Conservation (phyloP, 2,113 vertebrate genomes). For the Cryptomyrus ogoouensis region DNA sequence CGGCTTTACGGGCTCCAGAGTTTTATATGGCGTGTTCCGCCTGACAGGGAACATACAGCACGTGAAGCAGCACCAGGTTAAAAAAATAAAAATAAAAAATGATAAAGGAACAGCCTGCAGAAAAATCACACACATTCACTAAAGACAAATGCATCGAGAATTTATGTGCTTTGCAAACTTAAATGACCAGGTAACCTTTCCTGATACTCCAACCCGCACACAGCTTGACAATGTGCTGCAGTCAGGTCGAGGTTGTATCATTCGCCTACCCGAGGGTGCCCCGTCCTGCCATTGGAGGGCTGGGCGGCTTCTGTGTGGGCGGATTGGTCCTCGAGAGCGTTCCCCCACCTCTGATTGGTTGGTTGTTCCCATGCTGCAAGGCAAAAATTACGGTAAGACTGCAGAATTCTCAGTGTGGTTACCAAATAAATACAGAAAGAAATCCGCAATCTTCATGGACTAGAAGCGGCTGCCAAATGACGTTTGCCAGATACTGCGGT, state of each 20-base stretch:
- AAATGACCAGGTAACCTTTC: background rate
- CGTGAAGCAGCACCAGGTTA: background rate
- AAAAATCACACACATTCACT: background rate
- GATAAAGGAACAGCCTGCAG: background rate
- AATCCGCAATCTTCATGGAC: conserved; percentile 4
- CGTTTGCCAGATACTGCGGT: conserved; percentile 39
- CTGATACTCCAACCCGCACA: background rate
- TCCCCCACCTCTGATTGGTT: conserved; percentile 79
- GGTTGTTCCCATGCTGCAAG: conserved; percentile 93
- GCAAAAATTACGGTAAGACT: background rate
- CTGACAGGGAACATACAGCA: conserved; percentile 48
- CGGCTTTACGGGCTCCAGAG: conserved; percentile 93
- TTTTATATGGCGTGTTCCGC: conserved; percentile 92
- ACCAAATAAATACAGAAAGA: background rate
- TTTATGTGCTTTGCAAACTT: background rate
- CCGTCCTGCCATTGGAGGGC: conserved; percentile 91
- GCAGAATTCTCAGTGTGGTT: background rate
- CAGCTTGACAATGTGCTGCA: background rate
- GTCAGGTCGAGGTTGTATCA: background rate
- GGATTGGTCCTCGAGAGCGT: conserved; percentile 97
- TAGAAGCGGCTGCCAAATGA: conserved; percentile 11
- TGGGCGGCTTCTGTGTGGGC: conserved; percentile 96
- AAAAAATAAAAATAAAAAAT: background rate
- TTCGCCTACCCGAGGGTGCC: conserved; percentile 85
- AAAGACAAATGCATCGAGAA: background rate